Evolutionary conservation across 1,140 invertebrate genomes (phyloP), one percentile per base, ranked within the genome.

Genomic region (Trichonephila clavipes): DNA sequence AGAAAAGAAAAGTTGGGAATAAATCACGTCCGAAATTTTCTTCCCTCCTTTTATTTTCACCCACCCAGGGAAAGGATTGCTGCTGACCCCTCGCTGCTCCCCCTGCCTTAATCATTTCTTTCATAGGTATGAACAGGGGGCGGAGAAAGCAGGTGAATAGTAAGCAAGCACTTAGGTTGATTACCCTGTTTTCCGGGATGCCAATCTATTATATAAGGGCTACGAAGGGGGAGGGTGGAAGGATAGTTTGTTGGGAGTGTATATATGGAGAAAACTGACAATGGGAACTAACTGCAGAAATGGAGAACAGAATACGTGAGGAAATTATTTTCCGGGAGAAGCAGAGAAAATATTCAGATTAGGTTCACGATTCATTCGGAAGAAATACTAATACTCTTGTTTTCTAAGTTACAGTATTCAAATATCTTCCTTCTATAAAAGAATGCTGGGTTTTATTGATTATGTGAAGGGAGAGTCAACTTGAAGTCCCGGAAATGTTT

Each of bases 21-120:
- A 92, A 92, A 92, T 92, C 91, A 92, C 82, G 91, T 83, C 62
- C 82, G 40, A 61, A 81, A 92, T 92, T 92, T 51, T 59, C n/a
- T 51, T 24, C 44, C 66, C 40, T 88, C 62, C 51, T 62, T 51
- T 82, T 69, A 69, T 69, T 69, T 51, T 12, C 51, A 51, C 51
- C 66, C 66, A 24, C 24, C 28, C 24, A 77, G 72, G 72, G 24
- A 19, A 87, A 87, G 85, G 85, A 88, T 88, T 88, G 62, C 24
- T 85, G 21, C 82, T 85, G 44, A 58, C 82, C 51, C 51, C 82
- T 85, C 58, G 44, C 82, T 59, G 14, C 82, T 58, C 19, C 21
- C 44, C 58, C 7, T 8, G 12, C 44, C 83, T 19, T 85, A 59
- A 59, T 85, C 82, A 59, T 85, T 85, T 58, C 83, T 85, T 77